Conservation (phyloP, 2,797 vertebrate genomes). For the Amazona finschi region DNA sequence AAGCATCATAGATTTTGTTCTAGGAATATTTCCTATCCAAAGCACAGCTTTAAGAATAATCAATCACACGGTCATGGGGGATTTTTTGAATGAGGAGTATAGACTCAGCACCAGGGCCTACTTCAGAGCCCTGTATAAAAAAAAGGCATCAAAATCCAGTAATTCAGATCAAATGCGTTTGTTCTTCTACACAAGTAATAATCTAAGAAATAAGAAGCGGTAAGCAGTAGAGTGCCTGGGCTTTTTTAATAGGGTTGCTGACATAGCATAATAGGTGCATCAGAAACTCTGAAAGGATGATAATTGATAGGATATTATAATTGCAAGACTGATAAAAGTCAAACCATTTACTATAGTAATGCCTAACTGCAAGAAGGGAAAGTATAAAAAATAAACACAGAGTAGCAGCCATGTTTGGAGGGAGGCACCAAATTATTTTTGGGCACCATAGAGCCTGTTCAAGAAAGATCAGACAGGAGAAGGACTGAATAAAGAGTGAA, state of each 20-base stretch:
- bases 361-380: not conserved
- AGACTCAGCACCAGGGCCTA: not conserved
- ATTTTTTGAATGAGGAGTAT: not conserved
- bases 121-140: not conserved
- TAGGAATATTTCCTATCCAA: not conserved
- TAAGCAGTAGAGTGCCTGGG: not conserved
- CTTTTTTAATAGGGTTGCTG: not conserved
- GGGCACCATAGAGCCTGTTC: not conserved
- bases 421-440: not conserved
- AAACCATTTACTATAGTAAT: not conserved
- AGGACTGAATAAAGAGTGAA: not conserved
- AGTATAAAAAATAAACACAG: not conserved
- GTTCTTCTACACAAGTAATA: not conserved
- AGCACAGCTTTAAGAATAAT: not conserved
- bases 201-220: not conserved
- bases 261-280: not conserved
- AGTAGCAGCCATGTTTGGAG: not conserved
- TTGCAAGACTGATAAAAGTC: not conserved
- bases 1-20: not conserved
- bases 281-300: not conserved
- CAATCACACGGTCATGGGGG: not conserved
- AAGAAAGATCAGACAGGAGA: not conserved
- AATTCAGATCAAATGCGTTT: not conserved
- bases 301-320: not conserved
- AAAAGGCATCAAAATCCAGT: not conserved